Evolutionary conservation across 1,140 invertebrate genomes (phyloP), one percentile per base, ranked within the genome.

Genomic region (Hestina assimilis): DNA sequence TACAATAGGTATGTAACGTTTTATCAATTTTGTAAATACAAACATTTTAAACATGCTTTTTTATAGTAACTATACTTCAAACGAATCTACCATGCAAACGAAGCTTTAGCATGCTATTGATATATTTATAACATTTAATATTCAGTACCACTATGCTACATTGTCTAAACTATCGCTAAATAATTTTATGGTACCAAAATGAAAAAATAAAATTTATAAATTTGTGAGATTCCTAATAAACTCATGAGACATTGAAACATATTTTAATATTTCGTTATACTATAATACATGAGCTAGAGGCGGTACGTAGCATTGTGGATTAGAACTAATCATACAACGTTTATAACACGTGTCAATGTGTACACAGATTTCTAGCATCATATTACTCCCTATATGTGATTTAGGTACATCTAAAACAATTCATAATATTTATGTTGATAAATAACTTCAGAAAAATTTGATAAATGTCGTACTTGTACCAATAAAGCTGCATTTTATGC

Each of bases 21-120:
- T 61, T 59, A 70, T 38, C 54, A 57, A 63, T 59, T 29, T 45
- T 58, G 47, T 66, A 63, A 69, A 69, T 60, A 58, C 53, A 60
- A 60, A 64, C 60, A 63, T 66, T 54, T 63, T 61, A 66, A 68
- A 53, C 66, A 66, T 71, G 58, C 54, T 60, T 72, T 61, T 64
- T 76, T 67, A 57, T 69, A 69, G 60, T 69, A 69, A 60, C 60
- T 73, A 66, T 69, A 70, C 43, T 71, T 68, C 77, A 79, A 75
- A 75, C 66, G 62, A 76, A 74, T 56, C 81, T 82, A 84, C 66
- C 79, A 83, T 86, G 84, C 81, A 82, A 81, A 75, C 47, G 26
- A 78, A 78, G 67, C 70, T 74, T 76, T 63, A 78, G 69, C 75
- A 78, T 77, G 71, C 77, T 81, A 81, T 68, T 65, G 63, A 76